Evolutionary conservation across 2,888 invertebrate species (phyloP), one percentile per base, ranked within the genome.

Genomic region (Ypsolopha sequella): DNA sequence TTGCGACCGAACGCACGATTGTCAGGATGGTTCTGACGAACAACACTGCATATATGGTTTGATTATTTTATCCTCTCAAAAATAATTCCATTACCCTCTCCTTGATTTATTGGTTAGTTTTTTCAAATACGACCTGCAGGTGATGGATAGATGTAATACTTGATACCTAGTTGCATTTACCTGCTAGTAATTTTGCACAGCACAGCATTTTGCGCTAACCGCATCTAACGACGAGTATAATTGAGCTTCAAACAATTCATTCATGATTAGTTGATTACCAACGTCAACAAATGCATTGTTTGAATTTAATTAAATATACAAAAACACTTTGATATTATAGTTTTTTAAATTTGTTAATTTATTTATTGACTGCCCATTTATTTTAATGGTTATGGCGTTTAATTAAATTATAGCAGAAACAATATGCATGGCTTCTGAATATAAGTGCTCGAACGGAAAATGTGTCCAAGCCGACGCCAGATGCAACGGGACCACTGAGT

Each of bases 371-470:
- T 24, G 24, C 24, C 24, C 24, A 24, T 24, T 46, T n/a, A 46
- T 43, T 7, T 13, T 46, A 46, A 65, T 64, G 82, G 84, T 79
- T 78, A 75, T 66, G 81, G 81, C 48, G 4, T 13, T 65, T 58
- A 58, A 58, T 62, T 62, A 58, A 61, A 64, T 74, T 74, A 80
- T 61, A 77, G 74, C 84, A 81, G 81, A 81, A 77, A 71, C 76
- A 70, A 61, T 70, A 70, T 85, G 86, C 86, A 84, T 85, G 85
- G 82, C 86, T 81, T 80, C 75, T 80, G 68, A 84, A 68, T 91
- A 89, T 88, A 86, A 88, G 65, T 93, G 93, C 81, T 77, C 86
- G 66, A 89, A 85, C 67, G 91, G 91, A 69, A 79, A 87, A 65
- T 91, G 91, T 79, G 87, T 91, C 59, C 76, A 79, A 57, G 73